Evolutionary conservation across 1,140 invertebrate species (phyloP).

Genomic region (Solen grandis): DNA sequence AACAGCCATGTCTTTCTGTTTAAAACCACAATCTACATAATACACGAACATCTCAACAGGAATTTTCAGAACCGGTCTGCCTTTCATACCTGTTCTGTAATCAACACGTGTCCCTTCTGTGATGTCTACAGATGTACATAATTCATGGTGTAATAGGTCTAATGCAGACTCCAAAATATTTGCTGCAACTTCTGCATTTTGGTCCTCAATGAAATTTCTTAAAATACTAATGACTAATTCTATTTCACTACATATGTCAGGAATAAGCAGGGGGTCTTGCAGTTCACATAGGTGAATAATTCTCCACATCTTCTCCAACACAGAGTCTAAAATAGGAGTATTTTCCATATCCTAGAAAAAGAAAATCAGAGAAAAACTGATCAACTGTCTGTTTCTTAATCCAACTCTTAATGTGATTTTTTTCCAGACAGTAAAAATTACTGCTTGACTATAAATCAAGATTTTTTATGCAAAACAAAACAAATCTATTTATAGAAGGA

Average conservation of each 20-base stretch:
- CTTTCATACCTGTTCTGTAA: slow-evolving; percentile 5
- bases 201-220: slow-evolving; percentile 17
- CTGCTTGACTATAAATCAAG: no score
- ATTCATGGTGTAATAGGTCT: slow-evolving; percentile 12
- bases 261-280: slow-evolving; percentile 27
- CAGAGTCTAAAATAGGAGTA: slow-evolving; percentile 14
- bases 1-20: slow-evolving; percentile 33
- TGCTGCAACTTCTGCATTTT: slow-evolving; percentile 21
- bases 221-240: slow-evolving; percentile 22
- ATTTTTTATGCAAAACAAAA: no score
- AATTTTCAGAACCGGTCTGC: slow-evolving; percentile 26
- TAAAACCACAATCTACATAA: slow-evolving; percentile 31
- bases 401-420: no score
- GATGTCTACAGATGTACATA: slow-evolving; percentile 8
- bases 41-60: slow-evolving; percentile 33
- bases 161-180: slow-evolving; percentile 41
- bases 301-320: slow-evolving; percentile 19
- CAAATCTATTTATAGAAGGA: no score
- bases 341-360: slow-evolving; percentile 39
- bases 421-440: no score
- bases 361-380: slow-evolving; percentile 31
- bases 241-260: slow-evolving; percentile 31
- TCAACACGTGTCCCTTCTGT: background rate
- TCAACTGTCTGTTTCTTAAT: no score
- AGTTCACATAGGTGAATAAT: slow-evolving; percentile 29